Evolutionary conservation across 1,140 invertebrate species (phyloP).

Genomic region (Triops longicaudatus): DNA sequence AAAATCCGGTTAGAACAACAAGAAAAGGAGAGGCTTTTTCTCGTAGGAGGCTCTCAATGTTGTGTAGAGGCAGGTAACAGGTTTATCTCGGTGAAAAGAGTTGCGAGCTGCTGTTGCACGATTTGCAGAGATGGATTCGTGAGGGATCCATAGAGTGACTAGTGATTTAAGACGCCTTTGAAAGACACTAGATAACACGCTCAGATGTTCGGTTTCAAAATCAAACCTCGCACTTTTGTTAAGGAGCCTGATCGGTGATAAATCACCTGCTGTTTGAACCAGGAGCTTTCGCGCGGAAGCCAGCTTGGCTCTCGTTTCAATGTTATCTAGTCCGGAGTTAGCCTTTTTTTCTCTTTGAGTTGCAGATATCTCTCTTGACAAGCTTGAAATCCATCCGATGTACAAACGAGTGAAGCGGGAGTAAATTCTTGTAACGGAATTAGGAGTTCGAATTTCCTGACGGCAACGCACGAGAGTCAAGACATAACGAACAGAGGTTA

Average conservation of each 20-base stretch:
- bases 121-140: slow-evolving; percentile 11
- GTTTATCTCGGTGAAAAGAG: neutral
- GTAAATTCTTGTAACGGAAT: slow-evolving; percentile 12
- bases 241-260: neutral
- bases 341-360: neutral
- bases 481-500: slow-evolving; percentile 7
- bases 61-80: slow-evolving; percentile 8
- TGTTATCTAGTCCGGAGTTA: neutral
- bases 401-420: neutral
- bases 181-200: neutral
- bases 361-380: neutral
- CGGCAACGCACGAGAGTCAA: neutral
- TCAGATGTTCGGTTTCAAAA: neutral
- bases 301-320: neutral
- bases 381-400: slow-evolving; percentile 3
- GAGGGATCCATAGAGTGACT: neutral
- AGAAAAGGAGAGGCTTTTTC: neutral
- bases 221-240: neutral
- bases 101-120: neutral
- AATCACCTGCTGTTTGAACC: neutral
- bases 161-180: neutral
- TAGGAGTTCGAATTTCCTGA: neutral
- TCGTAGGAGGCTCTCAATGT: neutral
- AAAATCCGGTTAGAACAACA: neutral
- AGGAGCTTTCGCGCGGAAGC: slow-evolving; percentile 5